Evolutionary conservation across 2,888 invertebrate species (phyloP), one percentile per base, ranked within the genome.

Genomic region (Amorpha juglandis): DNA sequence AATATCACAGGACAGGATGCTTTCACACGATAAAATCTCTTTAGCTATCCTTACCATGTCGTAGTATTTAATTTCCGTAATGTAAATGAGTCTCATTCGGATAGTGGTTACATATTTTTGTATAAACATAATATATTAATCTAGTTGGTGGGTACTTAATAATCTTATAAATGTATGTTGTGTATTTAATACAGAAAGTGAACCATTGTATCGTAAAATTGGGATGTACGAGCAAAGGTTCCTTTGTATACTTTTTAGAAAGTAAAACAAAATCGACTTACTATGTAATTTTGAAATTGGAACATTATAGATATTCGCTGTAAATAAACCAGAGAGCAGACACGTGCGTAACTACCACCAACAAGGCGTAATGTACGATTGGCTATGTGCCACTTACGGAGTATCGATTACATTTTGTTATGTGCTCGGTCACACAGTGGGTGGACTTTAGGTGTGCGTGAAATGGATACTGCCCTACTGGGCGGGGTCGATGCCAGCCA

Each of bases 401-500:
- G 73, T 81, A 82, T 85, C 76, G 80, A 81, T 83, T 82, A 78
- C 82, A 78, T 67, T 66, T 75, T 70, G 74, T 76, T 83, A 82
- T 80, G 70, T 82, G 75, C 75, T 76, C 69, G 66, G 66, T 68
- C 71, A 73, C 66, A 69, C 73, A 64, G 88, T 90, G 88, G 90
- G 91, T 82, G 90, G 87, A 79, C 80, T 84, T 84, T 88, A 89
- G 88, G 89, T 90, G 87, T 83, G 84, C 78, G 82, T 90, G 90
- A 83, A 83, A 89, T 86, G 85, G 86, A 90, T 90, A 89, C 86
- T 82, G 81, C 86, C 88, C 89, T 86, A 82, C 80, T 85, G 90
- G 92, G 91, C 92, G 91, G 89, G 83, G 89, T 86, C 83, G 81
- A 77, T 78, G 76, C 72, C 85, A 86, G 89, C 93, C 93, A 93